Base-by-base conservation (phyloP, 2,797 vertebrate genomes). In the Silurus lanzhouensis region DNA sequence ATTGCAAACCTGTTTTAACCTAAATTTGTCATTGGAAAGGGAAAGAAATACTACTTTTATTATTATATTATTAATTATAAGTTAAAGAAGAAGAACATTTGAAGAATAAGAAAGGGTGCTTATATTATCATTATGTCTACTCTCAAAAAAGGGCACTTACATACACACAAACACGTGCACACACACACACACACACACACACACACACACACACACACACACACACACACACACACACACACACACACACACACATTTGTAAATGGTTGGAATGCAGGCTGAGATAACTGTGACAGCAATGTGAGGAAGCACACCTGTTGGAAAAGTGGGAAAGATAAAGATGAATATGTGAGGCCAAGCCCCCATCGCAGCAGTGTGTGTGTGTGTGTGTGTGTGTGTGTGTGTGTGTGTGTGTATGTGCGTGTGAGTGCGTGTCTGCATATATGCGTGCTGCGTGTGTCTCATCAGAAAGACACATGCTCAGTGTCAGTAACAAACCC, bases 261-360 rank as follows among this genome's bases (percentile, higher is more conserved):
- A 27, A 80, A 25, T 27, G 61, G 64, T 63, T 88, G 88, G 88
- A 88, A 88, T 90, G 88, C 79, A 86, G 82, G 61, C 27, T 61
- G 38, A 67, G 82, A 81, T 84, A 84, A 79, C 66, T 74, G 17
- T 71, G 76, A 83, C 61, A 77, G 85, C n/a, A 46, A 19, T 15
- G 72, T 89, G 86, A 89, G 58, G 83, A 83, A 61, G 82, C 80
- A 84, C 89, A 88, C 87, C 79, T 85, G 85, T 71, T 68, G 60
- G 70, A 75, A 82, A 82, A 71, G 67, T 31, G 63, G 46, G 52
- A 68, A 48, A 58, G 83, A 78, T 78, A 83, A 68, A 20, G 15
- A 55, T 52, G 48, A 27, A 27, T 22, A 60, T 77, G 55, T 76
- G 74, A 75, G 72, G 72, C 48, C 14, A 52, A 75, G 72, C 55